phyloP scores from a whole-genome alignment of 2,888 invertebrate genomes.

The Caenorhabditis japonica region DNA sequence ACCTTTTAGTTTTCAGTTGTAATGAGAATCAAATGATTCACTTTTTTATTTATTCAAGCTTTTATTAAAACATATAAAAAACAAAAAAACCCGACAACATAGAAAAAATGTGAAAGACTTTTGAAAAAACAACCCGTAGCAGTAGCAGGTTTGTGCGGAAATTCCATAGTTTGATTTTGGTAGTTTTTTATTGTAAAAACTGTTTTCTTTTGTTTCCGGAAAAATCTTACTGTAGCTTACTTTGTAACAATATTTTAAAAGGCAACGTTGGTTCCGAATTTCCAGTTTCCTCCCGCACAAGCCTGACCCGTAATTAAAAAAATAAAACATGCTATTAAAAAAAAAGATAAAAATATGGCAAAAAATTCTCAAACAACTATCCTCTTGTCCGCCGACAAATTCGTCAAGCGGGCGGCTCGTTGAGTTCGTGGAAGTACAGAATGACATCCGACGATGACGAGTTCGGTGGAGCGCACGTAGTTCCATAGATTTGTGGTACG shows the following conservation, averaged over 20 bases:
- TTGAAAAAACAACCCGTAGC: background rate
- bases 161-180: too few species aligned
- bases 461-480: slow-evolving; percentile 45
- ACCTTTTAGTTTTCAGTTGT: slow-evolving; percentile 26
- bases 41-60: background rate
- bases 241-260: too few species aligned
- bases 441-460: slow-evolving; percentile 74
- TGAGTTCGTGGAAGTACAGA: slow-evolving; percentile 70
- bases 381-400: slow-evolving; percentile 20
- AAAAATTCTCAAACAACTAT: too few species aligned
- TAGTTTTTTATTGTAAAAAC: too few species aligned
- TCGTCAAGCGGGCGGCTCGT: slow-evolving; percentile 51
- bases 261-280: too few species aligned
- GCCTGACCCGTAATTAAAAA: background rate
- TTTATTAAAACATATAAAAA: too few species aligned
- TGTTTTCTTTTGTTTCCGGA: too few species aligned
- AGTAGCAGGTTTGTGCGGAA: too few species aligned
- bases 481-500: slow-evolving; percentile 58
- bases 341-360: slow-evolving; percentile 1
- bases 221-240: too few species aligned
- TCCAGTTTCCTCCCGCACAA: too few species aligned
- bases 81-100: slow-evolving; percentile 26
- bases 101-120: slow-evolving; percentile 16
- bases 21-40: background rate
- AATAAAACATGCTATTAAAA: slow-evolving; percentile 13